Evolutionary conservation across 2,888 invertebrate species (phyloP).

Genomic region (Caenorhabditis afra): DNA sequence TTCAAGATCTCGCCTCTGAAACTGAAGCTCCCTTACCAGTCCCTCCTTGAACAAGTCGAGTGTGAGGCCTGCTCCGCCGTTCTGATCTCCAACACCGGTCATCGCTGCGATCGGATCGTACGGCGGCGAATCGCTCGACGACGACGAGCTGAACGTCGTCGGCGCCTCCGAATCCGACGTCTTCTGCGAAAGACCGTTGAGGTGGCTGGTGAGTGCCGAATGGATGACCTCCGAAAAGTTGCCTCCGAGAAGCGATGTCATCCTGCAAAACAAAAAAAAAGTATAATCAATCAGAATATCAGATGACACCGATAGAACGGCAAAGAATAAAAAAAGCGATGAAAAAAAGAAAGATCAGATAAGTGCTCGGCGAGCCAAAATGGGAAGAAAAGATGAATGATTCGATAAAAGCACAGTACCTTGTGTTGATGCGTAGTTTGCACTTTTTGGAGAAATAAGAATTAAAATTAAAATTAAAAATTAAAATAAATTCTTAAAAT

Average conservation of each 20-base stretch:
- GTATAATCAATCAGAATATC: background rate
- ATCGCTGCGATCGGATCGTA: conserved; percentile 33
- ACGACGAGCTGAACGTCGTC: conserved; percentile 42
- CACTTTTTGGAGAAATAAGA: too few species aligned
- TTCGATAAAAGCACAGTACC: too few species aligned
- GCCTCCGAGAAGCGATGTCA: conserved; percentile 40
- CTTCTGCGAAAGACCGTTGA: conserved; percentile 32
- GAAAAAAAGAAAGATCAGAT: background rate
- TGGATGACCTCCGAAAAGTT: conserved; percentile 30
- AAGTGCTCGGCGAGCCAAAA: too few species aligned
- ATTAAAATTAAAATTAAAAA: too few species aligned
- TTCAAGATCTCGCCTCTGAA: too few species aligned
- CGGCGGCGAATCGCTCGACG: conserved; percentile 37
- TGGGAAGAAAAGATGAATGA: too few species aligned
- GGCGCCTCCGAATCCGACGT: conserved; percentile 43
- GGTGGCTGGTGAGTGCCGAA: conserved; percentile 35
- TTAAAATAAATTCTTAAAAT: too few species aligned
- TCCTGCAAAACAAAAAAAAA: conserved; percentile 8
- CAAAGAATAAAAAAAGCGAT: background rate
- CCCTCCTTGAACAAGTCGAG: conserved; percentile 49
- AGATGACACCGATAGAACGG: background rate
- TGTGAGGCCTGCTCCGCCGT: conserved; percentile 2
- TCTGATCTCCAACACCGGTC: conserved; percentile 18
- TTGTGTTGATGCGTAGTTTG: too few species aligned
- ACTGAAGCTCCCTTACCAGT: too few species aligned